These are phyloP conservation scores for Alca torda DNA, from an alignment of 2,797 vertebrate species.

Conservation along the genomic window DNA sequence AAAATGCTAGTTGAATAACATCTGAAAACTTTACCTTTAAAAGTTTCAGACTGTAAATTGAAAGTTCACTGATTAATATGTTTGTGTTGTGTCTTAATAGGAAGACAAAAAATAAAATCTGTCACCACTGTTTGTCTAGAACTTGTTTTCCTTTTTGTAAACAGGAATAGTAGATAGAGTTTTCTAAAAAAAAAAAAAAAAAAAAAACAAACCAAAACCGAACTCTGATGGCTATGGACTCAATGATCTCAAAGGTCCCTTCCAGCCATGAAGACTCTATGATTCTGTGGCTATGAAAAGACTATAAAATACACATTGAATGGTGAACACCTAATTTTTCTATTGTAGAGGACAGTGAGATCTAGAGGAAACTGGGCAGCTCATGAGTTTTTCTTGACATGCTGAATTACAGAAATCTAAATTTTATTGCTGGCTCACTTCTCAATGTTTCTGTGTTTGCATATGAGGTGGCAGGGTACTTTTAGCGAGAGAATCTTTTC, in stretches of 20 bases:
- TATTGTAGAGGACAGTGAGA: neutral
- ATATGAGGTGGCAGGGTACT: neutral
- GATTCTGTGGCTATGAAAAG: neutral
- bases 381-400: neutral
- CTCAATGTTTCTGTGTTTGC: neutral
- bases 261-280: too few relatives aligned
- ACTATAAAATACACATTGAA: neutral
- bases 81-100: conserved; percentile 45
- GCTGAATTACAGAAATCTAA: neutral
- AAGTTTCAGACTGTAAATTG: conserved; percentile 57
- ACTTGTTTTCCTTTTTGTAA: conserved; percentile 21
- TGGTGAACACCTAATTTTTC: neutral
- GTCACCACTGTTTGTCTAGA: conserved; percentile 37
- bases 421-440: neutral
- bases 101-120: conserved; percentile 21
- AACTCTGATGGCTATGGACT: neutral
- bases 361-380: neutral
- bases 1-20: neutral
- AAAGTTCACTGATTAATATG: conserved; percentile 48
- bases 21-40: conserved; percentile 32
- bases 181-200: conserved; percentile 8
- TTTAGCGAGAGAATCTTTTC: neutral
- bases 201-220: too few relatives aligned
- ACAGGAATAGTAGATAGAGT: neutral
- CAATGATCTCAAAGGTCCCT: too few relatives aligned